Conservation (phyloP, 2,113 vertebrate genomes). For the Centrocercus urophasianus region DNA sequence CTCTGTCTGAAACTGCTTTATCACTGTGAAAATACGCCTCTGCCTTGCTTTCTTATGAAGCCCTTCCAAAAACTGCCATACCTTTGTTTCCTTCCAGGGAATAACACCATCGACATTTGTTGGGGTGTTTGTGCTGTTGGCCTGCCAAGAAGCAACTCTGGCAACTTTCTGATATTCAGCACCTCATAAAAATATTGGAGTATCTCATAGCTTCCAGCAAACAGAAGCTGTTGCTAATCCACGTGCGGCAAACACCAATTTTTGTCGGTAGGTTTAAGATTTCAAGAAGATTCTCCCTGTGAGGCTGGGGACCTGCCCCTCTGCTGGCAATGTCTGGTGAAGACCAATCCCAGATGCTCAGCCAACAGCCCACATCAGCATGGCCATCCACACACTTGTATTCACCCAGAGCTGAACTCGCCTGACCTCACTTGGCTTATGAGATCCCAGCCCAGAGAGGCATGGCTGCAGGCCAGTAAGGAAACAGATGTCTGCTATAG, state of each 20-base stretch:
- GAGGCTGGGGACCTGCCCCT: neutral
- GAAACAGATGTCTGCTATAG: constrained; percentile 40
- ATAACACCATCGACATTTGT: neutral
- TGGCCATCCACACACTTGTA: neutral
- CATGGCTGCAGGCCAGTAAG: constrained; percentile 37
- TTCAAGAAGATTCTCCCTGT: neutral
- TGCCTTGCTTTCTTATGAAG: neutral
- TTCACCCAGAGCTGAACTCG: neutral
- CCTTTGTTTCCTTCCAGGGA: neutral
- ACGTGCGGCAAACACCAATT: fast-evolving
- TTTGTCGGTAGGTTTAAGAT: neutral
- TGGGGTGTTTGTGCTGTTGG: neutral
- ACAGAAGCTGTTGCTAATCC: neutral
- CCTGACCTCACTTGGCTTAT: neutral
- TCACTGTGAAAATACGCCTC: neutral
- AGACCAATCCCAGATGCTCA: neutral
- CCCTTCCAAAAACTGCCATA: neutral
- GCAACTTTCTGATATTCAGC: neutral
- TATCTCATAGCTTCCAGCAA: neutral
- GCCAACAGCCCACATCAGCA: neutral
- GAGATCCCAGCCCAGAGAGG: neutral
- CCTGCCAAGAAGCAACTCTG: neutral
- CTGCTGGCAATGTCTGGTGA: neutral
- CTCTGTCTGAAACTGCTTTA: neutral
- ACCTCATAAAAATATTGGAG: neutral